Evolutionary conservation across 1,140 invertebrate genomes (phyloP), one percentile per base, ranked within the genome.

Genomic region (Drosophila pruinosa): DNA sequence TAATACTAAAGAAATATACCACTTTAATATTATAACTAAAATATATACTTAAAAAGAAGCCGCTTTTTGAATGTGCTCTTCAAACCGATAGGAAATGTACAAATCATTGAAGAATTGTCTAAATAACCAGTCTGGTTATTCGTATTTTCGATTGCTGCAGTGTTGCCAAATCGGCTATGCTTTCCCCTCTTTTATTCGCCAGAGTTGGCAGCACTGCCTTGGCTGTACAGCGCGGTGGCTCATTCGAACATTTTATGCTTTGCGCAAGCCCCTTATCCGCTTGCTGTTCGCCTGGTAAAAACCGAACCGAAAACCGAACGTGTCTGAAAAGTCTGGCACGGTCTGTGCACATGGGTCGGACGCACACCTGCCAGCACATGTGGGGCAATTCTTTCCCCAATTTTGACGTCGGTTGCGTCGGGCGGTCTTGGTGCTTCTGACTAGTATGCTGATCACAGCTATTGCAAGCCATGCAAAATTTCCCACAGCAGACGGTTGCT

Each of bases 271-370:
- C 10, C 12, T 6, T 28, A 50, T 36, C 38, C 28, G 8, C 7
- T 1, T 68, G 26, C 82, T 86, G 64, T 15, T 68, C 39, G 78
- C 82, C 82, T 88, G 72, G 74, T 82, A 12, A 50, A 88, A 88
- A 78, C 78, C 78, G 81, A 86, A 86, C 81, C 79, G 79, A 85
- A 83, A 83, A 86, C 75, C 82, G 82, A 88, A 88, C 82, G 82
- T 86, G 82, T 86, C 82, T 86, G 74, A 81, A 88, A 88, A 86
- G 78, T 82, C 82, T 83, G 82, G 74, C 82, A 82, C 78, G 74
- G 62, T 79, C 75, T 72, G 73, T 81, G 74, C 82, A 79, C 80
- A 85, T 82, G 74, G 85, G 82, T 74, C 63, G 57, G 52, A 19
- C 53, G 47, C 24, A 59, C 68, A 59, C 53, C 53, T 64, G 53